Evolutionary conservation across 2,797 vertebrate species (phyloP).

Genomic region (Novumbra hubbsi): DNA sequence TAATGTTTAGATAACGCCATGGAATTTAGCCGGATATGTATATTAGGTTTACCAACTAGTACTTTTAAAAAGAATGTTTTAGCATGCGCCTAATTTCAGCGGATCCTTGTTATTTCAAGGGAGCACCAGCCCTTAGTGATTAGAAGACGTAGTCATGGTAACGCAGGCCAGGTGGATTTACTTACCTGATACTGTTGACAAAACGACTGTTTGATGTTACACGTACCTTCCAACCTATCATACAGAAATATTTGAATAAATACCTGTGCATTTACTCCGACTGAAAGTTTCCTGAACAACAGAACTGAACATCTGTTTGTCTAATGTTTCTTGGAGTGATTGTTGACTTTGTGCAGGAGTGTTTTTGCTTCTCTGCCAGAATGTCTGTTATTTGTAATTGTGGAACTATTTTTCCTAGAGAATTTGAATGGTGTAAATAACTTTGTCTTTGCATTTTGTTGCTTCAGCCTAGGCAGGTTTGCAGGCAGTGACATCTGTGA

Average conservation of each 20-base stretch:
- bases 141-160: slow-evolving; percentile 12
- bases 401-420: background rate
- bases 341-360: background rate
- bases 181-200: slow-evolving; percentile 10
- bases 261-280: background rate
- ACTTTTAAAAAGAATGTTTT: too few relatives aligned
- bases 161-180: background rate
- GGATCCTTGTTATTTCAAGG: too few relatives aligned
- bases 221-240: background rate
- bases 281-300: background rate
- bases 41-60: too few relatives aligned
- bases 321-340: background rate
- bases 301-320: background rate
- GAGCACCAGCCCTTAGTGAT: background rate
- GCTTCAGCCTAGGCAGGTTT: background rate
- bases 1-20: too few relatives aligned
- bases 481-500: background rate
- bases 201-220: background rate
- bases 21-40: too few relatives aligned
- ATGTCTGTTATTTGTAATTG: slow-evolving; percentile 1
- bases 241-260: slow-evolving; percentile 20
- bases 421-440: background rate
- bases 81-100: too few relatives aligned
- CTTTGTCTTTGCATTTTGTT: background rate
- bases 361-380: background rate